Evolutionary conservation across 1,140 invertebrate genomes (phyloP).

Genomic region (Drosophila ambigua): DNA sequence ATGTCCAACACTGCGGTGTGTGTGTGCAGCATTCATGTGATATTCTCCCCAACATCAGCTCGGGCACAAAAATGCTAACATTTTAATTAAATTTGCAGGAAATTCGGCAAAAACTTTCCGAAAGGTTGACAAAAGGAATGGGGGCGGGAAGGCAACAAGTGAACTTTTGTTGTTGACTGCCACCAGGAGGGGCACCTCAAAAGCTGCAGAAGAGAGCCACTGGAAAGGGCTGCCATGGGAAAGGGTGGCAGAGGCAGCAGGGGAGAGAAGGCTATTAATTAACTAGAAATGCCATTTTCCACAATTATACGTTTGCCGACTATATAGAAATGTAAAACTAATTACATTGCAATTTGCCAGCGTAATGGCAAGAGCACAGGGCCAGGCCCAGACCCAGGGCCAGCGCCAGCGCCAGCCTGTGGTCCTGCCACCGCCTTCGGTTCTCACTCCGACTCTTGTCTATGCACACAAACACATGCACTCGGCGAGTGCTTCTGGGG

Average conservation of each 20-base stretch:
- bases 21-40: conserved; percentile 4
- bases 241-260: neutral
- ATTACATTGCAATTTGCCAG: conserved; percentile 82
- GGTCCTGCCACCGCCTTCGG: neutral
- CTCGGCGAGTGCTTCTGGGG: conserved; percentile 5
- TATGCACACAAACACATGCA: too few species aligned
- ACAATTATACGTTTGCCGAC: conserved; percentile 79
- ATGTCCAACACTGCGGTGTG: conserved; percentile 3
- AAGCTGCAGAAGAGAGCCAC: conserved; percentile 50
- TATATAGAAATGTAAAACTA: conserved; percentile 83
- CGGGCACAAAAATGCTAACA: conserved; percentile 60
- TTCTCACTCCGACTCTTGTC: too few species aligned
- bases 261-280: conserved; percentile 67
- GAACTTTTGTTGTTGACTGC: conserved; percentile 51
- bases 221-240: conserved; percentile 25
- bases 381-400: conserved; percentile 32
- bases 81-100: conserved; percentile 79
- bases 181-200: conserved; percentile 28
- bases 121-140: conserved; percentile 49
- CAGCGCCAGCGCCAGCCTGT: conserved; percentile 26
- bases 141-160: neutral
- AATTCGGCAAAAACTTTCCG: conserved; percentile 62
- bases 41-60: conserved; percentile 7
- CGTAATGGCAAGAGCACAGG: conserved; percentile 64
- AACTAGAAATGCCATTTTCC: conserved; percentile 82